Evolutionary conservation across 2,888 invertebrate genomes (phyloP), one percentile per base, ranked within the genome.

Genomic region (Hemaris fuciformis): DNA sequence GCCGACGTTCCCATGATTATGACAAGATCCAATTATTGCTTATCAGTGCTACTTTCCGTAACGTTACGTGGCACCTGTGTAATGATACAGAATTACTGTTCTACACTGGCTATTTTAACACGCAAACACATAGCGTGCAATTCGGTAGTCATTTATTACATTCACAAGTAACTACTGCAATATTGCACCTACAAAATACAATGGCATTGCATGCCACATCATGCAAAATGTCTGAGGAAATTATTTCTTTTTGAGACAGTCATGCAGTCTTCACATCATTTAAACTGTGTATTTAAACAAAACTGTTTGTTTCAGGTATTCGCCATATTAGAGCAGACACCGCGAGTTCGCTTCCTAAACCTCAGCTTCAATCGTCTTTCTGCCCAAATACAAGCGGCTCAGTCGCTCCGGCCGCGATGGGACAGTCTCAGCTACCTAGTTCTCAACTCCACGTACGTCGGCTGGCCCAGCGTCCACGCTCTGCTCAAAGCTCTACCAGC

Each of bases 321-420:
- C 82, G 95, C 95, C 65, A 97, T 99, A 76, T 87, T 99, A 66
- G 95, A 96, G 79, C 96, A 97, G 81, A 97, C 98, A 94, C 98
- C 98, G 27, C 94, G 96, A 71, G 95, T 99, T 66, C 96, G 97
- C 79, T 98, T 98, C 87, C 95, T 98, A 58, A 99, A 99, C 85
- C 88, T 99, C 72, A 98, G 98, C 84, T 97, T 97, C 88, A 99
- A 99, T 87, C 94, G 95, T 67, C 91, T 97, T 42, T 95, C 95
- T 38, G 95, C 95, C 60, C 95, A 96, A 59, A 89, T 97, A 23
- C 94, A 94, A 67, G 91, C 93, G 6, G 93, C 94, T 31, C 93
- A 92, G 63, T 84, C 90, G 1, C 79, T 91, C 8, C 82, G 83
- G 48, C 91, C 90, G 1, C 81, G 83, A 62, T 94, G 94, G 94